These are phyloP conservation scores for Columba janthina DNA, from an alignment of 2,113 vertebrate genomes.

Conservation along the genomic window DNA sequence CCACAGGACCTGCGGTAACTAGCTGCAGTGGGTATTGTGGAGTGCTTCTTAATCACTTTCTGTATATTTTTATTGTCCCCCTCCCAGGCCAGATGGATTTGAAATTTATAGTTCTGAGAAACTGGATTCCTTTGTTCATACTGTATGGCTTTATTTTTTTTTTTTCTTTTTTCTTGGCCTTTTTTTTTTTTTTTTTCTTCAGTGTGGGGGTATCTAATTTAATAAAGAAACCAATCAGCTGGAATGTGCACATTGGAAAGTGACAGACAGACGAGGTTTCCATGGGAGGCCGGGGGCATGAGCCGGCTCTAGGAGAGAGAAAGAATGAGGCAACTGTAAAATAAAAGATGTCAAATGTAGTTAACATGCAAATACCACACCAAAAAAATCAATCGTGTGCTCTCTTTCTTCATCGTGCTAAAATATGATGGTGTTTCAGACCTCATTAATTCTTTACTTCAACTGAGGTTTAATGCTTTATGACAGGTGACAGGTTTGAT, in stretches of 20 bases:
- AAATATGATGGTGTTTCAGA: neutral
- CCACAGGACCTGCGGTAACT: neutral
- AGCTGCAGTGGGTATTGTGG: neutral
- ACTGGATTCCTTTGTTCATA: slow-evolving; percentile 57
- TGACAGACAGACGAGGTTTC: slow-evolving; percentile 31
- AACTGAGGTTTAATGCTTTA: neutral
- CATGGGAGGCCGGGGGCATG: slow-evolving; percentile 18
- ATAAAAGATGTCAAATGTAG: neutral
- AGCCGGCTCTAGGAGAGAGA: neutral
- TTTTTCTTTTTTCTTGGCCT: too few relatives aligned
- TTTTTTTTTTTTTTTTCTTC: neutral
- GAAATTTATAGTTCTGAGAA: slow-evolving; percentile 71
- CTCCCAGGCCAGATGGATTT: slow-evolving; percentile 39
- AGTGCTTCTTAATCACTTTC: slow-evolving; percentile 42
- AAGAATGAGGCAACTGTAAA: slow-evolving; percentile 19
- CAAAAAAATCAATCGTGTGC: neutral
- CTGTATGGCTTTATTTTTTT: neutral
- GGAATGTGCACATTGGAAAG: slow-evolving; percentile 47
- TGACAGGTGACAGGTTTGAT: slow-evolving; percentile 41
- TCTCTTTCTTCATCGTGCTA: neutral
- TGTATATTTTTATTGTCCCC: slow-evolving; percentile 4
- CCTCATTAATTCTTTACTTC: neutral
- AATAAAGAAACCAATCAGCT: slow-evolving; percentile 58
- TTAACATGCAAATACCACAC: neutral
- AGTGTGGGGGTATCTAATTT: neutral